Percentiles rank a stretch among this genome's conserved stretches.
Evolutionary conservation across 2,888 invertebrate genomes (phyloP).

Genomic region (Thecophora atra): DNA sequence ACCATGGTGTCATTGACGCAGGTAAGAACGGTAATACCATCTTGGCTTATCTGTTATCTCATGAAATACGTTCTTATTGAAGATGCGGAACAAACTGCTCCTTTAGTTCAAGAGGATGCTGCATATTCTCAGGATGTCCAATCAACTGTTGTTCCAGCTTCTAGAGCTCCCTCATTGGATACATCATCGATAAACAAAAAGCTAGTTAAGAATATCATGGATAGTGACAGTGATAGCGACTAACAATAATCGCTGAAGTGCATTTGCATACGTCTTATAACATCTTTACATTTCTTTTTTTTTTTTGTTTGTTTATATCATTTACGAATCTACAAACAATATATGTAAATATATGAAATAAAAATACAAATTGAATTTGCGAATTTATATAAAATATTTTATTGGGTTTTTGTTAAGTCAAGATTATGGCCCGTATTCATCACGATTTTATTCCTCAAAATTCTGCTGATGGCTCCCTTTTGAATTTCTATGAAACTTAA

Average conservation of each 20-base stretch:
- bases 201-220: background rate
- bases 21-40: conserved; percentile 40
- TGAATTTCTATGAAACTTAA: background rate
- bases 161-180: background rate
- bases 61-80: conserved; percentile 23
- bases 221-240: conserved; percentile 3
- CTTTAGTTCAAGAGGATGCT: background rate
- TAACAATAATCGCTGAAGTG: background rate
- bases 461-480: background rate
- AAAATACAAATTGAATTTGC: conserved; percentile 3
- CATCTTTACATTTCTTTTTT: background rate
- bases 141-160: background rate
- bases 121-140: background rate
- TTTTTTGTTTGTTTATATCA: background rate
- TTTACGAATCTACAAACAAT: background rate
- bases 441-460: background rate
- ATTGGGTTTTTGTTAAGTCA: background rate
- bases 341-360: background rate
- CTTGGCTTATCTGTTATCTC: conserved; percentile 17
- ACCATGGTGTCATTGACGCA: conserved; percentile 53
- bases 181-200: no score
- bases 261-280: background rate
- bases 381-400: background rate
- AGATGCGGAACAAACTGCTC: conserved; percentile 1
- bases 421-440: no score